Evolutionary conservation across 2,797 vertebrate genomes (phyloP).

Genomic region (Sebastes wilsoni): DNA sequence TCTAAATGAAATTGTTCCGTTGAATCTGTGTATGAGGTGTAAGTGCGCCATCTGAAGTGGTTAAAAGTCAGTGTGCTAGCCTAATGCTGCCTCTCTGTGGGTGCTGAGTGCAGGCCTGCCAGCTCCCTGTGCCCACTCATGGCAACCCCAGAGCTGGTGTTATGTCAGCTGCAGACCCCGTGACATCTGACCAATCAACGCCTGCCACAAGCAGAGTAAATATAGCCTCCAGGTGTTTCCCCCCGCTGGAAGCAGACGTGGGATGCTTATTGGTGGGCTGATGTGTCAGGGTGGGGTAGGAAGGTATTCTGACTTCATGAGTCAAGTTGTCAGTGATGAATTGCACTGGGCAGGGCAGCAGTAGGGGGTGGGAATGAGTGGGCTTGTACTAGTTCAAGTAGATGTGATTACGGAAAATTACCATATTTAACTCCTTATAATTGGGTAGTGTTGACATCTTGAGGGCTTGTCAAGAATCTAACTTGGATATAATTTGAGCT

Average conservation of each 20-base stretch:
- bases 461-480: conserved; percentile 10
- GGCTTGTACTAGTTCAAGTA: conserved; percentile 41
- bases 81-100: conserved; percentile 27
- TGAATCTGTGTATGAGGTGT: background rate
- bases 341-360: conserved; percentile 35
- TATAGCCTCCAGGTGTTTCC: conserved; percentile 58
- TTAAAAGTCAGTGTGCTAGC: conserved; percentile 12
- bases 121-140: conserved; percentile 29
- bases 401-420: conserved; percentile 58
- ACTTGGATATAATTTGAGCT: conserved; percentile 15
- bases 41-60: conserved; percentile 12
- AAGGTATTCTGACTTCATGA: conserved; percentile 45
- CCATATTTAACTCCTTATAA: conserved; percentile 53
- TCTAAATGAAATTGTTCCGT: background rate
- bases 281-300: conserved; percentile 22
- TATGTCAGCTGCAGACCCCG: conserved; percentile 51
- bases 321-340: conserved; percentile 66
- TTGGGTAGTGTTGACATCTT: conserved; percentile 29
- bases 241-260: conserved; percentile 7
- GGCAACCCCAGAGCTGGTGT: conserved; percentile 23
- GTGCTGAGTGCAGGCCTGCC: conserved; percentile 23
- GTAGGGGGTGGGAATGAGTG: conserved; percentile 7
- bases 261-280: conserved; percentile 31
- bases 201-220: conserved; percentile 31
- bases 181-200: conserved; percentile 52